A percentile compares a stretch with the other conserved stretches of the same genome.
phyloP scores from a whole-genome alignment of 2,113 vertebrate genomes.

The Ceuthmochares aereus region DNA sequence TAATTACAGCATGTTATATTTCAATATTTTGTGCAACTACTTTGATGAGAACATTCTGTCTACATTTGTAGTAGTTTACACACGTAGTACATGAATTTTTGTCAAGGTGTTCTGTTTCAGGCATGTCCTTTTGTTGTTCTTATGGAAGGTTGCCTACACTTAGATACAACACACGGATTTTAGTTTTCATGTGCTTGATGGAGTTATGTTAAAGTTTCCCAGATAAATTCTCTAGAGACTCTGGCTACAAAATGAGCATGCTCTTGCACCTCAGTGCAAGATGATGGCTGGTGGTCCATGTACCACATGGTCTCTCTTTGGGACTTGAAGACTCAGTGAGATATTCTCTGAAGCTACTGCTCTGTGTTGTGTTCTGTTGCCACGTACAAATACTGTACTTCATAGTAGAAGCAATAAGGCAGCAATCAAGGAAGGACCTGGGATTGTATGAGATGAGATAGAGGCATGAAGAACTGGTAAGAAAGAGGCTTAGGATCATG shows the following conservation, averaged over 20 bases:
- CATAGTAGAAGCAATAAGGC: not conserved
- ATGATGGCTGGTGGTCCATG: accelerated
- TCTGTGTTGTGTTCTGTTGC: not conserved
- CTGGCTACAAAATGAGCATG: not conserved
- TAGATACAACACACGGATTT: not conserved
- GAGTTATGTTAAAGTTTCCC: not conserved
- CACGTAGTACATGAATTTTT: not conserved
- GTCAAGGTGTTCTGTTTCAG: not conserved
- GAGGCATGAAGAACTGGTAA: not conserved
- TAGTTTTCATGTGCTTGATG: not conserved
- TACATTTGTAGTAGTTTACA: not conserved
- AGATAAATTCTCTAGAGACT: not conserved
- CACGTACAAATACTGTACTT: not conserved
- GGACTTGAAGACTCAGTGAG: not conserved
- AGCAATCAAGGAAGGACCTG: not conserved
- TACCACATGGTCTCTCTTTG: not conserved
- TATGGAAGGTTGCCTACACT: not conserved
- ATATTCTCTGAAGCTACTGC: not conserved
- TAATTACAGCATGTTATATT: not conserved
- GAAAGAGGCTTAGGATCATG: not conserved
- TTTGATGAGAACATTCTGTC: not conserved
- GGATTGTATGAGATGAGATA: not conserved
- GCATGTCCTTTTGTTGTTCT: not conserved
- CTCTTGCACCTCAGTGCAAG: not conserved
- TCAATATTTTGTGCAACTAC: not conserved